Base-by-base conservation (phyloP, 2,888 invertebrate genomes). In the Metalampra italica region DNA sequence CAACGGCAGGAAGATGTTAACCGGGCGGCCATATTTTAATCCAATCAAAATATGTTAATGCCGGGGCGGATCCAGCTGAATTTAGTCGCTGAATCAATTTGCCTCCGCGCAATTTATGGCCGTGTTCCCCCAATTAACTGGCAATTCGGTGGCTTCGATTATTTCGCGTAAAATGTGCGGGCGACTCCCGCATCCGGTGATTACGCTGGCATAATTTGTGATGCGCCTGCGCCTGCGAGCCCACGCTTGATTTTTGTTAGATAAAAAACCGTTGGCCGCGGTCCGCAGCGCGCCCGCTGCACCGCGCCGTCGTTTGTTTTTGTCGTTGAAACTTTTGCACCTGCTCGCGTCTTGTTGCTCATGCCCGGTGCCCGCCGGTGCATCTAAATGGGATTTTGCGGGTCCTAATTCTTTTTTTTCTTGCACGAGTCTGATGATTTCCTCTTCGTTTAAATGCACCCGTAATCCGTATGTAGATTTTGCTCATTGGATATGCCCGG, bases 101-200 rank as follows among this genome's bases (percentile, higher is more conserved):
- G 77, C 79, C 67, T 66, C 71, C 65, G 71, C 66, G 69, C 80
- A 76, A 84, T 87, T 87, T 87, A 87, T 81, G 77, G 69, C 69
- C 82, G 67, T 85, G 87, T 84, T 82, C 76, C 78, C 68, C 78
- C 86, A 87, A 89, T 89, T 88, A 89, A 84, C 86, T 82, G 85
- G 78, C 84, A 82, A 88, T 88, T 87, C 88, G 85, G 87, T 86
- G 85, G 87, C 85, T 85, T 82, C 83, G 86, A 85, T 87, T 82
- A 85, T 87, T 87, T 86, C 79, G 87, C 85, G 76, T 82, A 80
- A 82, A 83, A 85, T 77, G 84, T 81, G 81, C 82, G 84, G 85
- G 82, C 80, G 84, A 81, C 83, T 84, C 88, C 87, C 87, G 88
- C 89, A 89, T 89, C 89, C 89, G 88, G 88, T 80, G 82, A 87